Evolutionary conservation across 2,888 invertebrate species (phyloP), one percentile per base, ranked within the genome.

Genomic region (Eremobia ochroleuca): DNA sequence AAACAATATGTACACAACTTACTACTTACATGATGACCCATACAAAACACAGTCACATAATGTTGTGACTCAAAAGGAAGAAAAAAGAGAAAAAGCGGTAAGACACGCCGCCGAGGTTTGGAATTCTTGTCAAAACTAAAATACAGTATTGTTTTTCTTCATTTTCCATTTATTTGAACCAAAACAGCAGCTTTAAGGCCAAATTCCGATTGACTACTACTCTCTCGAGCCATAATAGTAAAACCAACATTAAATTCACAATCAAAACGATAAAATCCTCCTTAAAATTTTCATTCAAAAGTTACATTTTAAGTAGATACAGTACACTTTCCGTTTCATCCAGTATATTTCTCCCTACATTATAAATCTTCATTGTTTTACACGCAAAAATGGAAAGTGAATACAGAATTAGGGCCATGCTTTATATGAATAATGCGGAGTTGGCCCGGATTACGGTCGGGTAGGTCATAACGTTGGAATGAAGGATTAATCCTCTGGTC

Each of bases 361-460:
- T 68, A 70, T 69, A 82, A 85, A 81, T 86, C 62, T 81, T 78
- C 62, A 77, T 83, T 88, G 74, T 83, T 83, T 71, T 65, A 82
- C 80, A 80, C 73, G 65, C 78, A 89, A 89, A 91, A 90, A 88
- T 85, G 83, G 78, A 88, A 88, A 89, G 88, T 87, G 90, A 91
- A 91, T 90, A 85, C 70, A 85, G 79, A 88, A 91, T 90, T 83
- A 87, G 69, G 87, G 86, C 49, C 58, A 55, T 61, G 84, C 74
- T 85, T 82, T 86, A 75, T 83, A 91, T 92, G 89, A 90, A 87
- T 91, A 88, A 91, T 91, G 84, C 71, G 83, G 68, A 58, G 79
- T 67, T 43, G 37, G 25, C 28, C 75, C 76, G 83, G 87, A 87
- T 88, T 88, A 89, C 59, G 77, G 76, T 64, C 11, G 76, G 82